A percentile compares a stretch with the other conserved stretches of the same genome.
phyloP scores from a whole-genome alignment of 2,113 vertebrate species.

The Phylloscopus trochiloides region DNA sequence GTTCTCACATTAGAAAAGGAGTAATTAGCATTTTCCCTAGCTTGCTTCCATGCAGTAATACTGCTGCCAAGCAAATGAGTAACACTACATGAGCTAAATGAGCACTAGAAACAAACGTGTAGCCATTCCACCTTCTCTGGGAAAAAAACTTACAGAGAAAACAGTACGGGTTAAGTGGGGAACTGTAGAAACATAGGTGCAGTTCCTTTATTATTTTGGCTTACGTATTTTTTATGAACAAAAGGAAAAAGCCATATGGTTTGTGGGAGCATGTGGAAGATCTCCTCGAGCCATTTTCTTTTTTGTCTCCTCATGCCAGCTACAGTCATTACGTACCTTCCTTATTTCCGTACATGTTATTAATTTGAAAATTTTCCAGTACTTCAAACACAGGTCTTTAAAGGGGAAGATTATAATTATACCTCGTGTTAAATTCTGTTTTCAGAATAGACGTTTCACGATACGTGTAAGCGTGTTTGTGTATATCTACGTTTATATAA shows the following conservation, averaged over 20 bases:
- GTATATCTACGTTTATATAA: not conserved
- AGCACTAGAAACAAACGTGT: not conserved
- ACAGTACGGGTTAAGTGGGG: not conserved
- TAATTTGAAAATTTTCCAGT: conserved; percentile 26
- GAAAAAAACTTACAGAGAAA: not conserved
- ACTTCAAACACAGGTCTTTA: not conserved
- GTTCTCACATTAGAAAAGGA: conserved; percentile 59
- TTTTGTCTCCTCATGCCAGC: conserved; percentile 13
- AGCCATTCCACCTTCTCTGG: not conserved
- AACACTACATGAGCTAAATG: conserved; percentile 10
- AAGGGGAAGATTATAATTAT: not conserved
- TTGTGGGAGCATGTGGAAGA: conserved; percentile 19
- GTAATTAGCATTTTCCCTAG: conserved; percentile 63
- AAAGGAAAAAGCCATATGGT: conserved; percentile 18
- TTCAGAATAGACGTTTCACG: not conserved
- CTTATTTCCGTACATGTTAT: not conserved
- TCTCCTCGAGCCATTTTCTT: conserved; percentile 26
- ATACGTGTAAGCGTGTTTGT: not conserved
- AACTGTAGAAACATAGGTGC: not conserved
- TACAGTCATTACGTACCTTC: not conserved
- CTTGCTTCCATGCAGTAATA: conserved; percentile 37
- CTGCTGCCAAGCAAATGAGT: conserved; percentile 52
- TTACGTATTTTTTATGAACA: not conserved
- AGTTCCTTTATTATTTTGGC: not conserved
- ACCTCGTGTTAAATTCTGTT: not conserved